Conservation (phyloP, 1,140 invertebrate species). For the Cyclina sinensis region DNA sequence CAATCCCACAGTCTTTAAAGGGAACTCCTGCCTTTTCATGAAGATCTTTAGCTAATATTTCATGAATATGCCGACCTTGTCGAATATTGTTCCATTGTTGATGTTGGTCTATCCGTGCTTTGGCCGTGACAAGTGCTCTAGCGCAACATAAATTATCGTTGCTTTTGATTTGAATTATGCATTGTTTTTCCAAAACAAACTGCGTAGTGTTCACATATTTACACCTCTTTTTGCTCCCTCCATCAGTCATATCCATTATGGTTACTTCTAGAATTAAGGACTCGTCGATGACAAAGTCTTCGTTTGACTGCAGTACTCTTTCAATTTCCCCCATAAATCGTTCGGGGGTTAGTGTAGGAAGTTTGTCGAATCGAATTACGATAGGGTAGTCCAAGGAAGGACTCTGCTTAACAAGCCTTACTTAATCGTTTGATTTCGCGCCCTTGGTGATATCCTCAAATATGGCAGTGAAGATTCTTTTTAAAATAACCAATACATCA, state of each 20-base stretch:
- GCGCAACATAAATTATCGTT: conserved; percentile 61
- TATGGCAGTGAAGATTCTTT: not conserved
- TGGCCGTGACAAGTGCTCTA: conserved; percentile 65
- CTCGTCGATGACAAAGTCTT: conserved; percentile 28
- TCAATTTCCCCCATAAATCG: conserved; percentile 10
- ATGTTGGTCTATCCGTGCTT: conserved; percentile 51
- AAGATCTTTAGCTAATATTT: not conserved
- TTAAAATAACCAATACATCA: not conserved
- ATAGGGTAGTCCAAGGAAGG: conserved; percentile 48
- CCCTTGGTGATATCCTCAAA: not conserved
- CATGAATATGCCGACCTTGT: not conserved
- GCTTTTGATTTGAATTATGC: conserved; percentile 66
- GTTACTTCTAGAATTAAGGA: conserved; percentile 11
- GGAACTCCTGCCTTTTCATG: not conserved
- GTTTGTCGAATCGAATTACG: not conserved
- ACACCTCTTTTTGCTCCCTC: not conserved
- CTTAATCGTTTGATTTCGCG: not conserved
- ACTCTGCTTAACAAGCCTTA: not conserved
- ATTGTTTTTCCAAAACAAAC: conserved; percentile 39
- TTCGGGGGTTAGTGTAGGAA: not conserved
- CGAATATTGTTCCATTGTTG: conserved; percentile 13
- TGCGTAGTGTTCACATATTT: conserved; percentile 46
- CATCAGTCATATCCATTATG: not conserved
- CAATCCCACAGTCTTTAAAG: not conserved
- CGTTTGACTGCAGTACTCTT: conserved; percentile 20